Base-by-base conservation (phyloP, 2,113 vertebrate species). In the Chloropsis hardwickii region DNA sequence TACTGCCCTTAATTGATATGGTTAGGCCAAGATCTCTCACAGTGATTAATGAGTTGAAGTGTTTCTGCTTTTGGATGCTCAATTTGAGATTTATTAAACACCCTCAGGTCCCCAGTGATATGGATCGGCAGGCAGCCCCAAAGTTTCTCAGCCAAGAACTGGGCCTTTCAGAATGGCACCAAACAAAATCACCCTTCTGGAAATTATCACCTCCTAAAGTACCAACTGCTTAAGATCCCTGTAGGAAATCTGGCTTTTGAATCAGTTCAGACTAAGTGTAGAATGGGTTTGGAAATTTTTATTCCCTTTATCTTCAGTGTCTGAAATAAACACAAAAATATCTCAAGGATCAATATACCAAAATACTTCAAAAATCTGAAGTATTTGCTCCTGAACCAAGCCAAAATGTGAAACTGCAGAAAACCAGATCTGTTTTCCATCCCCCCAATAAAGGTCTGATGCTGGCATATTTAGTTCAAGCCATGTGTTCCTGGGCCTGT, bases 61-160 rank as follows among this genome's bases (percentile, higher is more conserved):
- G 44, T 81, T 92, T 81, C 86, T 81, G 86, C 58, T 91, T 94
- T 82, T n/a, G 78, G 95, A 89, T 72, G 84, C 65, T 91, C 67
- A 79, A 25, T 57, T 62, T 86, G 93, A 85, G n/a, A 89, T 60
- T 72, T 48, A n/a, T 91, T 71, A 79, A 87, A 90, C 9, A 64
- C 47, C 44, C 56, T 77, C 48, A 56, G 81, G 74, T 79, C 73
- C 91, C 66, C 53, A 77, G 10, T 54, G 66, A 79, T 82, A 65
- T 5, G 50, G 73, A 90, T 88, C 91, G 94, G 66, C 78, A 87
- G n/a, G 58, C 81, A 72, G 66, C 71, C 86, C 92, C 82, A 39
- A 62, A 56, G 50, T 31, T 61, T 66, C 87, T 77, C 78, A 95
- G 70, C 62, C 81, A 82, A 73, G 62, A 90, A 40, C 50, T 51